Evolutionary conservation across 2,888 invertebrate genomes (phyloP), one percentile per base, ranked within the genome.

Genomic region (Sinodicranocentrus sp.): DNA sequence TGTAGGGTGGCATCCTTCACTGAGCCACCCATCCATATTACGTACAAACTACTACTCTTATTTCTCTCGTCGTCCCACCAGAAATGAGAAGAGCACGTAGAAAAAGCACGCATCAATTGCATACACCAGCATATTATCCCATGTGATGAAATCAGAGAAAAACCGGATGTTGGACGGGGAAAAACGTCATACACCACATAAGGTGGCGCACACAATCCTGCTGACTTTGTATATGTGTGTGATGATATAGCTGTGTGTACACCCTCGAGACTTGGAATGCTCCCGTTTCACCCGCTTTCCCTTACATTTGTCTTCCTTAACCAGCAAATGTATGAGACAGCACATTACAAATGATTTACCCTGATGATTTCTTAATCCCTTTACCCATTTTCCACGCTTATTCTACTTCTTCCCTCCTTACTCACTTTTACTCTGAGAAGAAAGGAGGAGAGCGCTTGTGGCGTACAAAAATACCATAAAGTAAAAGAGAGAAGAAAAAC

Each of bases 331-430:
- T 82, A 82, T 82, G 82, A 82, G 82, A 82, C 82, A 82, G 82
- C 82, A 82, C 82, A 82, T 82, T 82, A 82, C 82, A 82, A 82
- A 82, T 82, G 82, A 82, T 82, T 82, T 82, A 82, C 82, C 82
- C 73, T 82, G 82, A 82, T 82, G 82, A 82, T 82, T 82, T 82
- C 75, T 82, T 82, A 82, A 82, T 82, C 82, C 82, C 75, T 75
- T 82, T 75, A 61, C 82, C 82, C 82, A 82, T 82, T 82, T 82
- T 61, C 72, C 54, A 21, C 54, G 33, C 52, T 44, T 54, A 25
- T 28, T 8, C 57, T 28, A 19, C 48, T 52, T 52, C n/a, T n/a
- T 6, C 23, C 33, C 28, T 23, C 25, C 57, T 57, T 21, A 57
- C 13, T 23, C 57, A 57, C 21, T 57, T 57, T 57, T 21, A 57